A percentile compares a stretch with the other conserved stretches of the same genome.
Conservation (phyloP, 2,888 invertebrate genomes). For the Erynnis tages region DNA sequence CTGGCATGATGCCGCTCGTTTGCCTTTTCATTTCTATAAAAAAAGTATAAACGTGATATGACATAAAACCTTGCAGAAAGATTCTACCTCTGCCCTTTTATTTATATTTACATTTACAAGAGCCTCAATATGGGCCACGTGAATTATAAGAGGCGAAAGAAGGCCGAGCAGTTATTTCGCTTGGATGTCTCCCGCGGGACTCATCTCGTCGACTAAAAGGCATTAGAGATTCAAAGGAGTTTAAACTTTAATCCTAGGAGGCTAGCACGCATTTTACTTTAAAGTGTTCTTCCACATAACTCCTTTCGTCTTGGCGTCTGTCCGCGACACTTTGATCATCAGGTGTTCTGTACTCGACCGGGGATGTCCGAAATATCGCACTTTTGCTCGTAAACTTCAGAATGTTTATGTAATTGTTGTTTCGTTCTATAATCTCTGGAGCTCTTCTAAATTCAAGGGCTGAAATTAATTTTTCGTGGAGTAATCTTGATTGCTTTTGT, state of each 20-base stretch:
- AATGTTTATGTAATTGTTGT: not conserved
- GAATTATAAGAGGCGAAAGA: conserved; percentile 29
- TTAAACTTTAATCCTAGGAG: not conserved
- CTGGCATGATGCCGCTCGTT: too few species aligned
- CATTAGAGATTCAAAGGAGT: not conserved
- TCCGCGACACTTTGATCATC: conserved; percentile 23
- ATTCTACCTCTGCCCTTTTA: conserved; percentile 17
- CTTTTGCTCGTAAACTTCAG: too few species aligned
- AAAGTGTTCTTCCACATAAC: not conserved
- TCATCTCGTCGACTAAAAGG: conserved; percentile 26
- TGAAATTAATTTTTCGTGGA: too few species aligned
- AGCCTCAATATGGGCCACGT: conserved; percentile 26
- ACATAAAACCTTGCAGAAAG: not conserved
- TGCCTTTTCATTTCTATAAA: not conserved
- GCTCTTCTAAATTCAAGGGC: too few species aligned
- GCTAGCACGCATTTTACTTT: not conserved
- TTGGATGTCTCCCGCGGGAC: conserved; percentile 30
- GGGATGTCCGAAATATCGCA: conserved; percentile 1
- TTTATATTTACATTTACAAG: conserved; percentile 25
- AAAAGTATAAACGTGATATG: not conserved
- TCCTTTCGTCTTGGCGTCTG: not conserved
- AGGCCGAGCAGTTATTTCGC: conserved; percentile 31
- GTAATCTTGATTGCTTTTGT: too few species aligned
- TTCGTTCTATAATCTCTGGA: not conserved
- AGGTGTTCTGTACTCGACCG: conserved; percentile 11